Base-by-base conservation (phyloP, 2,113 vertebrate species). In the Gopherus evgoodei region DNA sequence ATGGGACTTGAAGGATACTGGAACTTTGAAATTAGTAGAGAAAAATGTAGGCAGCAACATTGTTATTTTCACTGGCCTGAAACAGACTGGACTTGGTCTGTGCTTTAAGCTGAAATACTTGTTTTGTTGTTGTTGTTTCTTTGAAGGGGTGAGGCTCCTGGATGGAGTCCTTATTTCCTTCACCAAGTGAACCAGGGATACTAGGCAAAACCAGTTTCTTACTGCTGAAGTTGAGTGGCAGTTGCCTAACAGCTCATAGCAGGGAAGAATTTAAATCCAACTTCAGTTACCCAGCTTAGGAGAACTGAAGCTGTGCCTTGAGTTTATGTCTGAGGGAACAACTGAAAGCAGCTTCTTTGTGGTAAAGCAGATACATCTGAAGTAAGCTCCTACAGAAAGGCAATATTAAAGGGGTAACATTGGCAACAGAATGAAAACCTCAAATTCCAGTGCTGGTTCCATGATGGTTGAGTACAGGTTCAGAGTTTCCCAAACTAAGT, bases 231-330 rank as follows among this genome's bases (percentile, higher is more conserved):
- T 81, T 90, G 87, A 95, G 88, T 93, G 95, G 90, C 84, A 89
- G 97, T 96, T 97, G 93, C 98, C 93, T 96, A 82, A 96, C 95
- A 97, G 91, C 95, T 90, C 92, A 1, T 44, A 76, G 59, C 81
- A 59, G 44, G 82, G 35, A 88, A 88, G 91, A 87, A 49, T 79
- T 85, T 8, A 47, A 87, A 65, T 76, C 75, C 86, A 93, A 25
- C 17, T 13, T 53, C 44, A 69, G 92, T 87, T 84, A 50, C 14
- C 84, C 86, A 38, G 94, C 88, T 93, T 27, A 42, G n/a, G 94
- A 86, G 85, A 96, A 94, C 19, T 7, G 17, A 14, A 80, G 69
- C 31, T 16, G 4, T 14, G 81, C 79, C 92, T 89, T 52, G 79
- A 89, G 81, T 17, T 91, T 53, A 89, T 81, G 38, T 83, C 90